Evolutionary conservation across 2,113 vertebrate genomes (phyloP).

Genomic region (Cephalopholis sonnerati): DNA sequence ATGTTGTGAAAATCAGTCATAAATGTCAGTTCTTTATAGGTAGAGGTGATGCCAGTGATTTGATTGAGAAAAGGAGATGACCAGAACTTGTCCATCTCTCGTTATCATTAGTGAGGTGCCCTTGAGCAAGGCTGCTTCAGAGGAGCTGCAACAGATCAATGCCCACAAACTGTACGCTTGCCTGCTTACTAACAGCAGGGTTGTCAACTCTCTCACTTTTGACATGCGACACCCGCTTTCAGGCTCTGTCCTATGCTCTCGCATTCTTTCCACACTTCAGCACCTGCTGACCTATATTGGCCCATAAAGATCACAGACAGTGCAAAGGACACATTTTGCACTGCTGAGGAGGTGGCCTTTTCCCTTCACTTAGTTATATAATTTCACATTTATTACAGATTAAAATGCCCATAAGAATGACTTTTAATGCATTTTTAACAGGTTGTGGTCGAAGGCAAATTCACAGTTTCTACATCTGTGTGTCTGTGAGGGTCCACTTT

Average conservation of each 20-base stretch:
- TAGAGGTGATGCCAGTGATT: no score
- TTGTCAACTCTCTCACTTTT: background rate
- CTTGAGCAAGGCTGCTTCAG: background rate
- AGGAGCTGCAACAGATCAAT: background rate
- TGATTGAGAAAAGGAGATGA: background rate
- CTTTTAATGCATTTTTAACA: no score
- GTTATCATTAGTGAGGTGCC: no score
- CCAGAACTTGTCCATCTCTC: background rate
- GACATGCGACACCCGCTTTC: background rate
- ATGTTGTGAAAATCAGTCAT: conserved; percentile 2
- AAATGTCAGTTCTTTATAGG: background rate
- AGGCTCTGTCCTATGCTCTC: background rate
- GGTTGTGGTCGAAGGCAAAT: no score
- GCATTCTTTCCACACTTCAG: background rate
- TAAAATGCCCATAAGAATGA: no score
- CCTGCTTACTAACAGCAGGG: background rate
- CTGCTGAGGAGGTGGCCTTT: background rate
- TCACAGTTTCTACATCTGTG: no score
- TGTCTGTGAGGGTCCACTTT: no score
- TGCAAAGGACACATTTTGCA: background rate
- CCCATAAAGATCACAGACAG: background rate
- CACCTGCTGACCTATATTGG: background rate
- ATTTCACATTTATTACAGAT: no score
- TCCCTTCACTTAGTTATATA: no score
- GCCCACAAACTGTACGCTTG: no score